Percentiles rank a stretch among this genome's conserved stretches.
phyloP scores from a whole-genome alignment of 2,888 invertebrate species.

The Hydraecia micacea region DNA sequence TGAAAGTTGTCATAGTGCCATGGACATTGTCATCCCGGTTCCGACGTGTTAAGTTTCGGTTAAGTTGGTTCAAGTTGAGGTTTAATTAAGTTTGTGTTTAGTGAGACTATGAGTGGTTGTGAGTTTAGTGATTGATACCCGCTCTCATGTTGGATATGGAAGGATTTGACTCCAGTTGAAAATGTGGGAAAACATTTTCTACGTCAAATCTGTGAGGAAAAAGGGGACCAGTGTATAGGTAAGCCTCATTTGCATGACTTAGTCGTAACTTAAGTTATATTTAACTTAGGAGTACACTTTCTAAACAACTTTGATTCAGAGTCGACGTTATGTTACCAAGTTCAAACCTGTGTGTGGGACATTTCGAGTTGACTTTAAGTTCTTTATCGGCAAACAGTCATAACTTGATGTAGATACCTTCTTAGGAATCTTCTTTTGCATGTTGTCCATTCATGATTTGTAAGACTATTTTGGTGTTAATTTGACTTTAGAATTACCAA shows the following conservation, averaged over 20 bases:
- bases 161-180: slow-evolving; percentile 74
- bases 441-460: not conserved
- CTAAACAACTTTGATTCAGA: slow-evolving; percentile 62
- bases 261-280: slow-evolving; percentile 56
- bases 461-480: not conserved
- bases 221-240: slow-evolving; percentile 83
- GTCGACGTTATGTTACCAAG: slow-evolving; percentile 44
- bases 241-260: slow-evolving; percentile 66
- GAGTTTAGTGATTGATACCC: slow-evolving; percentile 69
- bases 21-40: slow-evolving; percentile 63
- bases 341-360: slow-evolving; percentile 45
- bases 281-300: slow-evolving; percentile 57
- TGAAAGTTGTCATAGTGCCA: slow-evolving; percentile 63
- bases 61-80: slow-evolving; percentile 61
- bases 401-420: slow-evolving; percentile 10
- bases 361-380: slow-evolving; percentile 30
- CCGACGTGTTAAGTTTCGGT: slow-evolving; percentile 71
- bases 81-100: slow-evolving; percentile 71
- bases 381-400: slow-evolving; percentile 16
- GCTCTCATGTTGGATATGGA: slow-evolving; percentile 78
- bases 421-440: not conserved
- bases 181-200: slow-evolving; percentile 86
- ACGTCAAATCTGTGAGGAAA: slow-evolving; percentile 88
- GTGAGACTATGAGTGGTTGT: slow-evolving; percentile 73
- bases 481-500: not conserved